Evolutionary conservation across 2,888 invertebrate species (phyloP), one percentile per base, ranked within the genome.

Genomic region (Drosophila affinis): DNA sequence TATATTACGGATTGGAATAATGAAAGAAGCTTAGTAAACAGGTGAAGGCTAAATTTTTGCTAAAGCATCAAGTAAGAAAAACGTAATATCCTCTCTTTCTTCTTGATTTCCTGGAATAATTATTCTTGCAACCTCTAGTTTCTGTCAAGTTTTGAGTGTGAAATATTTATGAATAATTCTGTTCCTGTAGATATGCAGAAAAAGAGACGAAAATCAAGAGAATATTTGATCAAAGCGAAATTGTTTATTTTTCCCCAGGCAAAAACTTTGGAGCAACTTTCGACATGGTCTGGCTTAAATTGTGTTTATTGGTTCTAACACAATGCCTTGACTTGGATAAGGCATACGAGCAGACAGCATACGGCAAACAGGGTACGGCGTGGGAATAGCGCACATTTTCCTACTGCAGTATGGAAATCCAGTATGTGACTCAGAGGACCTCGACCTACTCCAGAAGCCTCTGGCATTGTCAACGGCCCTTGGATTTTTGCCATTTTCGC

Each of bases 251-350:
- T 14, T 48, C 56, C 67, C 17, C 48, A 21, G n/a, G 34, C 3
- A 0, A 47, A 14, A n/a, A 17, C 68, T 53, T 48, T 44, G 14
- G 34, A n/a, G 29, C 47, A 39, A 39, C 2, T 12, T 27, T 12
- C 44, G 59, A 53, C 51, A 27, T 52, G 57, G 68, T 67, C 67
- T 49, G 32, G 67, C 68, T 39, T 71, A 62, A 70, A 71, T 55
- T 62, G 62, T 60, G 70, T 69, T 61, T 61, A 69, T 69, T 53
- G 60, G 59, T 54, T 62, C 48, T 70, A 54, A 62, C 51, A 59
- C 58, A 72, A 72, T 53, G 52, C 29, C 56, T 56, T 67, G 56
- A 57, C 56, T 67, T 24, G 21, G 55, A 53, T 32, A 51, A 72
- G 56, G 34, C 34, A 12, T 5, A 34, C 5, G 12, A 34, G 32